Conservation (phyloP, 2,113 vertebrate species). For the Steatornis caripensis region DNA sequence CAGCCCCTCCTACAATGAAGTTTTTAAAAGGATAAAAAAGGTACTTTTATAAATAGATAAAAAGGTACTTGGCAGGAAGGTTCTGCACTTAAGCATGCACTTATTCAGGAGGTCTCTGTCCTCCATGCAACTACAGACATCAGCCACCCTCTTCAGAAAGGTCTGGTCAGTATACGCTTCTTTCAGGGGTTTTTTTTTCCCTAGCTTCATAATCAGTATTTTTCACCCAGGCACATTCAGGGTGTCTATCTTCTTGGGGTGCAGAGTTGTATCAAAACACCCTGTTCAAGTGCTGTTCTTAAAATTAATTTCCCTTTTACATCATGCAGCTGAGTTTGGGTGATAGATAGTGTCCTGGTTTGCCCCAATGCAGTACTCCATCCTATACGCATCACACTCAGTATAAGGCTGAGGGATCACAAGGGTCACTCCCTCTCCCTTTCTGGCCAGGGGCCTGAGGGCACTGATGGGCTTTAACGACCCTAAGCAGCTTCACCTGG, state of each 20-base stretch:
- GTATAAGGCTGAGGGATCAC: too few species aligned
- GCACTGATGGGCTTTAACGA: too few species aligned
- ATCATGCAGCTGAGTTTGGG: not conserved
- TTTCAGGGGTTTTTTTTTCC: not conserved
- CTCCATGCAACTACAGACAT: not conserved
- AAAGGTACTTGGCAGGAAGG: not conserved
- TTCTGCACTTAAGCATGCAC: not conserved
- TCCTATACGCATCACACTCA: too few species aligned
- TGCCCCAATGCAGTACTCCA: too few species aligned
- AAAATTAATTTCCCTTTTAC: not conserved
- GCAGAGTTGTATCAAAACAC: not conserved
- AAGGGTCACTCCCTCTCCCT: too few species aligned
- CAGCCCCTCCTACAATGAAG: not conserved
- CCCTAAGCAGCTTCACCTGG: too few species aligned
- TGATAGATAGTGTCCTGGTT: too few species aligned
- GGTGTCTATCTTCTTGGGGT: not conserved
- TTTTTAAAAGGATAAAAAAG: not conserved
- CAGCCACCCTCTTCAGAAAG: not conserved
- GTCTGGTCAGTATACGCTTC: not conserved
- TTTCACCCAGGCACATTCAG: not conserved
- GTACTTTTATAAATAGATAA: not conserved
- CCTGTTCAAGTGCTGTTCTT: not conserved
- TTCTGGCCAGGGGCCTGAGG: too few species aligned
- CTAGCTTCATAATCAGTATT: not conserved
- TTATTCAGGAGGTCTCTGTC: not conserved